Base-by-base conservation (phyloP, 2,888 invertebrate genomes). In the Lottia gigantea region DNA sequence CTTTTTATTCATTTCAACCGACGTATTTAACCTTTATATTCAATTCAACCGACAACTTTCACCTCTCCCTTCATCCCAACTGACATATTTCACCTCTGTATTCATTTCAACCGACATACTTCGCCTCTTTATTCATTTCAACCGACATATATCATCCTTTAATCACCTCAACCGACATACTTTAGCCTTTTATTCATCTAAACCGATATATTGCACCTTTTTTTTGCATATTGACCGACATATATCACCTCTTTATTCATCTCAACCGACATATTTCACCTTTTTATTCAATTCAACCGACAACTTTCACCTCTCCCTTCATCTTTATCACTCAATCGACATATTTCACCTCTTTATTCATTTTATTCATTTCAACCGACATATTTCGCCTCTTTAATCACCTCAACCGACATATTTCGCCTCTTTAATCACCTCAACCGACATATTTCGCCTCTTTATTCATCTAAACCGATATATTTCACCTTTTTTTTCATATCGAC, bases 211-310 rank as follows among this genome's bases (percentile, higher is more conserved):
- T n/a, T 45, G 11, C 16, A 23, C 23, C 62, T n/a, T 6, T 67
- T n/a, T 45, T 19, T 14, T 66, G n/a, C 62, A 45, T 12, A 1
- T 26, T 16, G 8, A n/a, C 55, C 46, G 4, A n/a, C 23, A 25
- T 68, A 25, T 45, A 11, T 66, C 67, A 61, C 62, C 61, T 62
- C 61, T 62, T 68, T 31, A 69, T 62, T 68, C 46, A 70, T 40
- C 2, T 46, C 49, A 45, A 19, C 63, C 45, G 19, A 14, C 46
- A 25, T 45, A 23, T 68, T 71, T 19, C 63, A 61, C 62, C 45
- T 62, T 61, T 62, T 68, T 31, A 69, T 62, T 68, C 46, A 70
- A n/a, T 1, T 26, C 49, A 45, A 40, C 61, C 66, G 68, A 46
- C 62, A 23, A 63, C 46, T 63, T 46, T 63, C 64, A 46, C 61